Evolutionary conservation across 2,888 invertebrate genomes (phyloP).

Genomic region (Cosmopolites sordidus): DNA sequence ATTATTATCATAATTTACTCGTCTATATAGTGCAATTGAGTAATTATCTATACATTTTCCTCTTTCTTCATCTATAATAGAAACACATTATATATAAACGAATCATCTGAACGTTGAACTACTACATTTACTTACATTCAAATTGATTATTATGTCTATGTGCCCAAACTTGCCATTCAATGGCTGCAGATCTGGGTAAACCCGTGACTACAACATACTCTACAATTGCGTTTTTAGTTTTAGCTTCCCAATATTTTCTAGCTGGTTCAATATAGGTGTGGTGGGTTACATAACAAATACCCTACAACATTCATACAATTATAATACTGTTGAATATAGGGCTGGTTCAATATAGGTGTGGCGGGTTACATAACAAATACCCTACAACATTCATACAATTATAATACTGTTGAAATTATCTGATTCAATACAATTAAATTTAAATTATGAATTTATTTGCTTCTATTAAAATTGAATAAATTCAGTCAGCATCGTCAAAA

Average conservation of each 20-base stretch:
- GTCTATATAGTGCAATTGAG: constrained; percentile 75
- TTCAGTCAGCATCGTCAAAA: too few species aligned
- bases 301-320: too few species aligned
- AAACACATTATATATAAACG: constrained; percentile 1
- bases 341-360: constrained; percentile 67
- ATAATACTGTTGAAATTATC: constrained; percentile 45
- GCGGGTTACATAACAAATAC: constrained; percentile 82
- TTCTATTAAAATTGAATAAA: too few species aligned
- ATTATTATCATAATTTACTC: constrained; percentile 87
- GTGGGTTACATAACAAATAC: constrained; percentile 82
- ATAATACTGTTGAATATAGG: background rate
- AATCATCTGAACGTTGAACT: background rate
- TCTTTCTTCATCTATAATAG: constrained; percentile 79
- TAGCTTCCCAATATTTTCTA: constrained; percentile 74
- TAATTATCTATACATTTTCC: constrained; percentile 81
- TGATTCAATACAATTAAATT: constrained; percentile 64
- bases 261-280: constrained; percentile 67
- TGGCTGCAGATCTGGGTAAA: constrained; percentile 72
- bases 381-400: too few species aligned
- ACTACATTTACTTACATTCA: constrained; percentile 62
- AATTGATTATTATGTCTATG: constrained; percentile 83
- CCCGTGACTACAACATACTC: constrained; percentile 81
- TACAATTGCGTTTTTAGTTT: constrained; percentile 81
- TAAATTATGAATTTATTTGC: background rate
- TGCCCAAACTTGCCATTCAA: constrained; percentile 94